Evolutionary conservation across 2,113 vertebrate genomes (phyloP).

Genomic region (Misgurnus mizolepis): DNA sequence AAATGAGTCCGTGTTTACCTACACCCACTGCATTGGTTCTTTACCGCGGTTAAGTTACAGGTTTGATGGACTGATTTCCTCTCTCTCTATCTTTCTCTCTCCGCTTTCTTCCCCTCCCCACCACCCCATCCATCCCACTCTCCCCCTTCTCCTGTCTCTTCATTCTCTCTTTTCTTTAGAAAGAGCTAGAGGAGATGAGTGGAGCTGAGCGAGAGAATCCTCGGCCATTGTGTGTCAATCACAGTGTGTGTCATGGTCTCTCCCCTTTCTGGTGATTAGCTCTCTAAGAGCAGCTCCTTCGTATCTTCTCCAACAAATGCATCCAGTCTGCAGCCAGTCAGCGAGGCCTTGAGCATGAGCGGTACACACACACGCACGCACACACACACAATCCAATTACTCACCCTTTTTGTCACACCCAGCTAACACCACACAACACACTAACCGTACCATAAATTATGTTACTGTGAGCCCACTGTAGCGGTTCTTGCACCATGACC

Average conservation of each 20-base stretch:
- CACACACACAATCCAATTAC: conserved; percentile 57
- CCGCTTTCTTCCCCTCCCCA: conserved; percentile 33
- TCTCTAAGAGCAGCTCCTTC: conserved; percentile 75
- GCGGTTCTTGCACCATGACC: conserved; percentile 23
- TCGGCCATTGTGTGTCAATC: conserved; percentile 81
- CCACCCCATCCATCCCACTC: conserved; percentile 57
- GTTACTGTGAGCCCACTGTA: conserved; percentile 8
- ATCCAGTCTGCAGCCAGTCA: conserved; percentile 59
- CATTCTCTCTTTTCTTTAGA: conserved; percentile 64
- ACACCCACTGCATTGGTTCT: conserved; percentile 25
- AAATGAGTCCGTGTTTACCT: conserved; percentile 19
- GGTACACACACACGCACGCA: conserved; percentile 44
- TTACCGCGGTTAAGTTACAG: conserved; percentile 56
- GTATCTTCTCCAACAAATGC: conserved; percentile 75
- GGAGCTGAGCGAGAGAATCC: conserved; percentile 73
- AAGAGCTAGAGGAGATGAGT: conserved; percentile 59
- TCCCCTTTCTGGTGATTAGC: conserved; percentile 76
- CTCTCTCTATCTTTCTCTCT: conserved; percentile 49
- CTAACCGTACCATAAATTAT: conserved; percentile 42
- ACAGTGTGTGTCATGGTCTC: conserved; percentile 64
- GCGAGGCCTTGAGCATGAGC: conserved; percentile 74
- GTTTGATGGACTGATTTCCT: conserved; percentile 54
- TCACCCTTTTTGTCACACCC: conserved; percentile 49
- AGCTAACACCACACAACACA: conserved; percentile 48
- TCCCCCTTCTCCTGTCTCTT: conserved; percentile 51